These are phyloP conservation scores for Saccostrea cuccullata DNA, from an alignment of 1,140 invertebrate species.

Conservation along the genomic window DNA sequence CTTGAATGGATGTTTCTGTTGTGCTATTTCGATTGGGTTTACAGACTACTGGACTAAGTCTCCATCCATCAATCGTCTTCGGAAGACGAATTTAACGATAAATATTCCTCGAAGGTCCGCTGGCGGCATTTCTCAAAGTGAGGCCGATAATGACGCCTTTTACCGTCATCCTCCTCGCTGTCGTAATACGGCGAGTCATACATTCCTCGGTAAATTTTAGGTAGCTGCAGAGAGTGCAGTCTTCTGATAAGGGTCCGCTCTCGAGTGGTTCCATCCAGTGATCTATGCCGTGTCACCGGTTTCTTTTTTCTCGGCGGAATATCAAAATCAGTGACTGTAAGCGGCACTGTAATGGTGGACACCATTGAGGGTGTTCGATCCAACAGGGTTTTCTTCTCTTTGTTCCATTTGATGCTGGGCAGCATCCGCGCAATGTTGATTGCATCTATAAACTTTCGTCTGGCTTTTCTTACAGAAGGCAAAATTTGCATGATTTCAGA, in stretches of 20 bases:
- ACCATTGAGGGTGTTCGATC: background rate
- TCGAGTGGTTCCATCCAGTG: background rate
- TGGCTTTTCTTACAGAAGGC: background rate
- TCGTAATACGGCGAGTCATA: conserved; percentile 17
- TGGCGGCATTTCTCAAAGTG: conserved; percentile 7
- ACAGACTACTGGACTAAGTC: too few species aligned
- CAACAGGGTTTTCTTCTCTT: background rate
- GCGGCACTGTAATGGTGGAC: background rate
- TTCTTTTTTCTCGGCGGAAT: conserved; percentile 19
- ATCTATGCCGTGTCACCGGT: background rate
- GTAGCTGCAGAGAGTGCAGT: background rate
- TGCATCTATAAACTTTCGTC: conserved; percentile 8
- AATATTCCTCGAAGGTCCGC: background rate
- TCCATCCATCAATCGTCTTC: background rate
- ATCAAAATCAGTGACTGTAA: background rate
- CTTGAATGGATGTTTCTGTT: too few species aligned
- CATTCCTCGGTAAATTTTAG: conserved; percentile 20
- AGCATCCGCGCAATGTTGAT: conserved; percentile 14
- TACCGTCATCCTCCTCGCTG: background rate
- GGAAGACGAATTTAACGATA: background rate
- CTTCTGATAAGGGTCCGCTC: background rate
- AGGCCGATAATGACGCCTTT: conserved; percentile 9
- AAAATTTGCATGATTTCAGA: conserved; percentile 48
- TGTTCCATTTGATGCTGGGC: background rate
- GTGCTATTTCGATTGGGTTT: too few species aligned